These are phyloP conservation scores for Acromyrmex echinatior DNA, from an alignment of 1,140 invertebrate genomes.

Conservation along the genomic window DNA sequence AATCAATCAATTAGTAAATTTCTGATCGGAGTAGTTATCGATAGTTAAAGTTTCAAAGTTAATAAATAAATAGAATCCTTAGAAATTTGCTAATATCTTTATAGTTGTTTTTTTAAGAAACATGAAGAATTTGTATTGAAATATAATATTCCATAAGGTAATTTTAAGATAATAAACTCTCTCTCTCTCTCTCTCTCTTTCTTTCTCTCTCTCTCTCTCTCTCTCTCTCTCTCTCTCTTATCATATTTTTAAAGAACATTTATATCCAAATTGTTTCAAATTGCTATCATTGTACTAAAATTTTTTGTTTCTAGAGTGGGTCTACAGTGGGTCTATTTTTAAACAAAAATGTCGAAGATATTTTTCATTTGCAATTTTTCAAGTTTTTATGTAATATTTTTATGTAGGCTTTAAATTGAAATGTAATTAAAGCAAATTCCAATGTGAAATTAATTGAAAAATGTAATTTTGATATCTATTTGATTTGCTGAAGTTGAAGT, in stretches of 20 bases:
- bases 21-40: not conserved
- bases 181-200: too few relatives aligned
- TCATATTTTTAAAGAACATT: not conserved
- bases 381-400: not conserved
- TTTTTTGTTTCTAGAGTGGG: not conserved
- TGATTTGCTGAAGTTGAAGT: not conserved
- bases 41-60: not conserved
- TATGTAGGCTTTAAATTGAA: not conserved
- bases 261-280: not conserved
- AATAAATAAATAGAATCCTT: not conserved
- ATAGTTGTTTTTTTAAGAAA: not conserved
- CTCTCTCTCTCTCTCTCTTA: not conserved
- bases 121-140: not conserved
- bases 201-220: too few relatives aligned
- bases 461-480: conserved; percentile 19
- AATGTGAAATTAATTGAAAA: not conserved
- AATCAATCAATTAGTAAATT: conserved; percentile 3
- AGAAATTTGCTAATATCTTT: not conserved
- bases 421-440: not conserved
- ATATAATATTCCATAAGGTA: not conserved
- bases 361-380: not conserved
- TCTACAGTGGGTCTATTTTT: not conserved
- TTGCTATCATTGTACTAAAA: not conserved
- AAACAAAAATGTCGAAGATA: not conserved
- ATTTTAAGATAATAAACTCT: not conserved